Conservation (phyloP, 2,113 vertebrate species). For the Mirza zaza region DNA sequence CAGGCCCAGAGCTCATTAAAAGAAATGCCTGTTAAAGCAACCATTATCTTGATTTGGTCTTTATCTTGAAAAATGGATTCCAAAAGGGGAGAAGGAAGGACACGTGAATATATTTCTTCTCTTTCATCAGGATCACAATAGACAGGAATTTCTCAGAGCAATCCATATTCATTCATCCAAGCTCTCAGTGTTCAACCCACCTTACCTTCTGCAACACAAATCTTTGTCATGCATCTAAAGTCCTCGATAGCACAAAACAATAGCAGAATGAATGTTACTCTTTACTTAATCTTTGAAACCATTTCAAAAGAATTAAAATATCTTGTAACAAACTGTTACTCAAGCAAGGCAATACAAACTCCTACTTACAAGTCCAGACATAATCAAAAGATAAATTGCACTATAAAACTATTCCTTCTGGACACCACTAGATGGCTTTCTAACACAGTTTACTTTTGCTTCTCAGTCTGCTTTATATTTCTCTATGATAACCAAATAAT, state of each 20-base stretch:
- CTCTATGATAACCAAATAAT: background rate
- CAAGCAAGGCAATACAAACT: background rate
- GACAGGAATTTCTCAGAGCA: background rate
- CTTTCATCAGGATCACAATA: background rate
- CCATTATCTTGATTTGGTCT: background rate
- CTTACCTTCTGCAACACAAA: constrained; percentile 95
- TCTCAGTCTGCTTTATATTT: background rate
- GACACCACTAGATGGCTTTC: constrained; percentile 62
- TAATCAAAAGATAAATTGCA: background rate
- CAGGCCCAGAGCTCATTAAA: background rate
- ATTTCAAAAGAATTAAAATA: background rate
- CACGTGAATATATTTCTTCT: background rate
- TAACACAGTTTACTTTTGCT: constrained; percentile 7
- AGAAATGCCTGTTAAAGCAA: background rate
- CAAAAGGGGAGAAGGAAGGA: background rate
- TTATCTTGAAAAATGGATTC: background rate
- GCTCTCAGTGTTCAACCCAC: background rate
- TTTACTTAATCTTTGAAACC: constrained; percentile 59
- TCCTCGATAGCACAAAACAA: constrained; percentile 89
- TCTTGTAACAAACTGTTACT: background rate
- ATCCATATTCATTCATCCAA: background rate
- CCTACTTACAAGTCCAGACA: background rate
- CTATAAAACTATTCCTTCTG: background rate
- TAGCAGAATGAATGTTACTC: constrained; percentile 81
- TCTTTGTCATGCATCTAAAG: constrained; percentile 85